A percentile compares a stretch with the other conserved stretches of the same genome.
phyloP scores from a whole-genome alignment of 2,888 invertebrate genomes.

The Orchesellides sinensis region DNA sequence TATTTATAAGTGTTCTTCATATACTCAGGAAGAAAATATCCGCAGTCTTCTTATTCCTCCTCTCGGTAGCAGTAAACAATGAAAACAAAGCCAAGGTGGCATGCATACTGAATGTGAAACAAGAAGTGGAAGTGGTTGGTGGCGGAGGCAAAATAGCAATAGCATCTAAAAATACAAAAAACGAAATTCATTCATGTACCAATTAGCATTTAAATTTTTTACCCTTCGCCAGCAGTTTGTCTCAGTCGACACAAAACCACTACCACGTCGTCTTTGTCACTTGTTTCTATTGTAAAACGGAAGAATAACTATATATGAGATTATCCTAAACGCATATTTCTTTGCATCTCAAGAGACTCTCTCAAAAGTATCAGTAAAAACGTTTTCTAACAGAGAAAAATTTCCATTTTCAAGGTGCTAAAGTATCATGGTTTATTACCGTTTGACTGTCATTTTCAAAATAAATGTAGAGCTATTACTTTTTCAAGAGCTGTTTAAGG shows the following conservation, averaged over 20 bases:
- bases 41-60: not conserved
- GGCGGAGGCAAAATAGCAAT: conserved; percentile 4
- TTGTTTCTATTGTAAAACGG: too few species aligned
- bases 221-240: conserved; percentile 1
- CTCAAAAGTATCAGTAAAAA: not conserved
- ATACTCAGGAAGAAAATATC: not conserved
- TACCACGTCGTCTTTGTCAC: too few species aligned
- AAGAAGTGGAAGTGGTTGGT: conserved; percentile 52
- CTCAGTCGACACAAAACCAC: not conserved
- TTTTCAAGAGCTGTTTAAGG: not conserved
- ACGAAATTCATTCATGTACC: conserved; percentile 30
- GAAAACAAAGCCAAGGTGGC: not conserved
- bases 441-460: conserved; percentile 52
- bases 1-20: not conserved
- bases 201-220: conserved; percentile 52
- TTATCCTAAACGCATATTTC: not conserved
- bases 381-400: not conserved
- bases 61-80: conserved; percentile 8
- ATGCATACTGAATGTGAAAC: not conserved
- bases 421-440: conserved; percentile 50
- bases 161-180: conserved; percentile 38
- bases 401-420: conserved; percentile 43
- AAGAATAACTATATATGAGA: not conserved
- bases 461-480: conserved; percentile 5
- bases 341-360: not conserved